A percentile compares a stretch with the other conserved stretches of the same genome.
These are phyloP conservation scores for Parnassius mnemosyne DNA, from an alignment of 2,888 invertebrate genomes.

Conservation along the genomic window DNA sequence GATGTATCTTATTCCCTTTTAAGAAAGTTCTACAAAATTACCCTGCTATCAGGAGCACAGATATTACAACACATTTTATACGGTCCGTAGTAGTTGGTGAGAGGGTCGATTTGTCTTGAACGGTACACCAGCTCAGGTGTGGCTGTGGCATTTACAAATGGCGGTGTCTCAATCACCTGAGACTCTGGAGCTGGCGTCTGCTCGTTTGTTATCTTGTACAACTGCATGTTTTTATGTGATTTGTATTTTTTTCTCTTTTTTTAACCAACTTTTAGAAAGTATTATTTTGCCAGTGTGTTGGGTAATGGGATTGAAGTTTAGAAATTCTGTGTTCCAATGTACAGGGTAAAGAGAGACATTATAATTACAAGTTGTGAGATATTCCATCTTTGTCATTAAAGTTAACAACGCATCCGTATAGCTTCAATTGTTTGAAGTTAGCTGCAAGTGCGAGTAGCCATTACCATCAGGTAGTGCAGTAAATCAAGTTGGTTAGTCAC, in stretches of 20 bases:
- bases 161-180: conserved; percentile 18
- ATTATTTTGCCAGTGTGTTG: too few species aligned
- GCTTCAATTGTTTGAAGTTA: too few species aligned
- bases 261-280: neutral
- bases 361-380: too few species aligned
- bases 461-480: too few species aligned
- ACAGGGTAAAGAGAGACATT: too few species aligned
- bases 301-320: too few species aligned
- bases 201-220: conserved; percentile 8
- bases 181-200: conserved; percentile 8
- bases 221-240: conserved; percentile 5
- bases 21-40: conserved; percentile 1
- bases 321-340: too few species aligned
- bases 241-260: neutral
- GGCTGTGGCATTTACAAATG: conserved; percentile 23
- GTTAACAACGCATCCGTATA: too few species aligned
- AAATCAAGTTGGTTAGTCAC: too few species aligned
- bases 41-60: conserved; percentile 8
- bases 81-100: conserved; percentile 7
- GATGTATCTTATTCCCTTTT: conserved; percentile 8
- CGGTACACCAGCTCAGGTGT: conserved; percentile 21
- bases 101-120: conserved; percentile 15
- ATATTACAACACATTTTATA: conserved; percentile 9
- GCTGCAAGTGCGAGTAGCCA: too few species aligned
- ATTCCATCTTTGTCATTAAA: too few species aligned